phyloP scores from a whole-genome alignment of 2,113 vertebrate species.

The Neolamprologus tretocephalus region DNA sequence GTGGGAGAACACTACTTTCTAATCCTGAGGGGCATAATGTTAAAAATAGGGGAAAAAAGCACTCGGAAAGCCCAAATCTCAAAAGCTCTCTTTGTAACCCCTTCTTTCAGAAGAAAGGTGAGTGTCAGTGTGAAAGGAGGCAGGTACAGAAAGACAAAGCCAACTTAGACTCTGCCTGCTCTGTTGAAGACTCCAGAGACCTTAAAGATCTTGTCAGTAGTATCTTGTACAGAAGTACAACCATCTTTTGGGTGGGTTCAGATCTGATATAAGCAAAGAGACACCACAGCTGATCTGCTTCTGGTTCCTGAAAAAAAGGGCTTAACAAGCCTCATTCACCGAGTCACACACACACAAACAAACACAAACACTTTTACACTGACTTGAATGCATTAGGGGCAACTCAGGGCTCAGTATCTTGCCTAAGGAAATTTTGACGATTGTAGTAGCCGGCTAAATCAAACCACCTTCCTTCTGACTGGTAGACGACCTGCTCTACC shows the following conservation, averaged over 20 bases:
- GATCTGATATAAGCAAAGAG: neutral
- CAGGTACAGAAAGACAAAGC: neutral
- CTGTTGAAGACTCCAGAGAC: constrained; percentile 68
- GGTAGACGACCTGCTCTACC: neutral
- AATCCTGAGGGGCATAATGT: neutral
- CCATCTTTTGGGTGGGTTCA: constrained; percentile 71
- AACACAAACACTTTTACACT: neutral
- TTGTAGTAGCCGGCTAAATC: neutral
- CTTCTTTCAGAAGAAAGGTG: neutral
- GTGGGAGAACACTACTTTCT: neutral
- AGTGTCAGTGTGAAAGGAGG: neutral
- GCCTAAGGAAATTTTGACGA: neutral
- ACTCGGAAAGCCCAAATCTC: neutral
- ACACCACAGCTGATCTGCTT: constrained; percentile 62
- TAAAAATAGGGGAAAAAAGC: neutral
- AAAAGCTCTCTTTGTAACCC: neutral
- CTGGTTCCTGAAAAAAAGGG: constrained; percentile 64
- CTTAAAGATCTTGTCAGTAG: constrained; percentile 60
- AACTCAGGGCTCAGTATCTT: neutral
- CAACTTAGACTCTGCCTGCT: constrained; percentile 58
- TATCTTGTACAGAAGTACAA: constrained; percentile 67
- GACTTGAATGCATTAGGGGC: neutral
- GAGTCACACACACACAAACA: neutral
- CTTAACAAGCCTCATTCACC: neutral
- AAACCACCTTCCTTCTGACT: neutral